A percentile compares a stretch with the other conserved stretches of the same genome.
Conservation (phyloP, 2,888 invertebrate genomes). For the Sinotaia quadrata region DNA sequence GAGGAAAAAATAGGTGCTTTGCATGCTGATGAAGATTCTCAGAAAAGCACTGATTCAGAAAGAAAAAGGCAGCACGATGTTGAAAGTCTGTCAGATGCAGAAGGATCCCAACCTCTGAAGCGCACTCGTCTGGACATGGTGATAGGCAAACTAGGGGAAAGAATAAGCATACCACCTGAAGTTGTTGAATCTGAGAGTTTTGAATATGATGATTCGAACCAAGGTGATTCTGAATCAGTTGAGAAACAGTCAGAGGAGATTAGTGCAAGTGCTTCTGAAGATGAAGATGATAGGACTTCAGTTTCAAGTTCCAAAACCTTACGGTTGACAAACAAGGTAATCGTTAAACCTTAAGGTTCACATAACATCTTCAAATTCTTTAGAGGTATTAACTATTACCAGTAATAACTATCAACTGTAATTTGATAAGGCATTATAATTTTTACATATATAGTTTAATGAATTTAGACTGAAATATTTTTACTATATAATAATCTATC, state of each 20-base stretch:
- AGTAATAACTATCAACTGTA: no score
- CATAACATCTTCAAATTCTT: no score
- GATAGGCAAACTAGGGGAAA: slow-evolving; percentile 49
- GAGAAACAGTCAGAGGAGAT: slow-evolving; percentile 41
- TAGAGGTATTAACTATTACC: no score
- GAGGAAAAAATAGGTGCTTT: no score
- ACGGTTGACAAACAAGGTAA: slow-evolving; percentile 41
- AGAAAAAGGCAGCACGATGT: slow-evolving; percentile 27
- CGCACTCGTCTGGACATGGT: slow-evolving; percentile 48
- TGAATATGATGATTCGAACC: slow-evolving; percentile 43
- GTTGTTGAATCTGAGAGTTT: slow-evolving; percentile 34
- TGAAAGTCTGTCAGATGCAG: slow-evolving; percentile 23
- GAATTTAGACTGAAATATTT: no score
- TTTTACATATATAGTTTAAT: no score
- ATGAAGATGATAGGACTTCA: slow-evolving; percentile 38
- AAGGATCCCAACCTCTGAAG: slow-evolving; percentile 48
- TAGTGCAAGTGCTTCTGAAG: slow-evolving; percentile 38
- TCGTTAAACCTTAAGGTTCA: no score
- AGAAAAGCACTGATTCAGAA: not conserved
- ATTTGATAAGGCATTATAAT: no score
- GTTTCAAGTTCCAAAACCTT: slow-evolving; percentile 30
- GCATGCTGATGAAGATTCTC: slow-evolving; percentile 7
- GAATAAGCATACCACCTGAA: slow-evolving; percentile 45
- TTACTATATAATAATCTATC: no score
- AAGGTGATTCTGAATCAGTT: slow-evolving; percentile 42